These are phyloP conservation scores for Entosphenus tridentatus DNA, from an alignment of 2,113 vertebrate genomes.

Conservation along the genomic window DNA sequence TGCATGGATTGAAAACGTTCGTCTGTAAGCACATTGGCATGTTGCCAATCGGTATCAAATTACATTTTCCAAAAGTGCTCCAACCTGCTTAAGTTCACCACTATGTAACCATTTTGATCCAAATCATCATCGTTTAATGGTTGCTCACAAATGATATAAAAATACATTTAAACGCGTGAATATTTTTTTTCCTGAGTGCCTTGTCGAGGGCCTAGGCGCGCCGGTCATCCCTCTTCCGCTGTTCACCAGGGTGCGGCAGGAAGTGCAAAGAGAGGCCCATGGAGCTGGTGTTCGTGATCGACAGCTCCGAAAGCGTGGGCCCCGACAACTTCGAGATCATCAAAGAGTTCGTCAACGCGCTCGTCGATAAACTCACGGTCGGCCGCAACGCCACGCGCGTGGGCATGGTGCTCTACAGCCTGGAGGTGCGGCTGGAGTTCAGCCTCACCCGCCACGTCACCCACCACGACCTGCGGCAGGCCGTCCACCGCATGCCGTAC, in stretches of 20 bases:
- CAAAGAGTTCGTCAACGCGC: conserved; percentile 55
- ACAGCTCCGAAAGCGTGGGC: conserved; percentile 71
- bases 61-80: too few relatives aligned
- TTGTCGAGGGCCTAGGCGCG: too few relatives aligned
- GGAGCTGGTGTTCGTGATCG: conserved; percentile 75
- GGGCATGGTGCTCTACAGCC: conserved; percentile 54
- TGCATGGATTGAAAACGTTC: too few relatives aligned
- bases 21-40: too few relatives aligned
- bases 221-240: too few relatives aligned
- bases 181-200: too few relatives aligned
- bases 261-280: conserved; percentile 76
- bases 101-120: too few relatives aligned
- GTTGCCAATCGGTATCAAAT: too few relatives aligned
- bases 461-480: conserved; percentile 47
- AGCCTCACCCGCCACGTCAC: conserved; percentile 35
- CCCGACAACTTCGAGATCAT: conserved; percentile 72
- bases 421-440: conserved; percentile 50
- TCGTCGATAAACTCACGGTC: conserved; percentile 55
- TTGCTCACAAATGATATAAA: too few relatives aligned
- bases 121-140: too few relatives aligned
- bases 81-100: too few relatives aligned
- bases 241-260: conserved; percentile 39
- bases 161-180: too few relatives aligned
- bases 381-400: conserved; percentile 56
- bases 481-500: conserved; percentile 46